Evolutionary conservation across 2,888 invertebrate genomes (phyloP).

Genomic region (Chrysodeixis includens): DNA sequence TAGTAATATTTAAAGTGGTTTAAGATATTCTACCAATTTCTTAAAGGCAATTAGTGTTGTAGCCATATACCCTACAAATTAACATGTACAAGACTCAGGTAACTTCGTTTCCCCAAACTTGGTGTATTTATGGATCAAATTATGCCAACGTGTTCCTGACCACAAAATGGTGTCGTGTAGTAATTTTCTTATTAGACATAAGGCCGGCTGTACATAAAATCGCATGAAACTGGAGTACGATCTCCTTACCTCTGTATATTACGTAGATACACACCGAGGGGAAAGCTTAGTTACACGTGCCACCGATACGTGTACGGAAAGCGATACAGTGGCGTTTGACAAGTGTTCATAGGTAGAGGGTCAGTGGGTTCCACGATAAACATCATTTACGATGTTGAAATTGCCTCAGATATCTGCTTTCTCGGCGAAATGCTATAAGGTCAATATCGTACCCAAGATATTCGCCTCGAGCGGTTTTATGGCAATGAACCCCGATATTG

Average conservation of each 20-base stretch:
- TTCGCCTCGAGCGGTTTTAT: slow-evolving; percentile 80
- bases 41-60: too few species aligned
- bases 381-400: slow-evolving; percentile 78
- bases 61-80: too few species aligned
- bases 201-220: slow-evolving; percentile 5
- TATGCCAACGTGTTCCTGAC: neutral
- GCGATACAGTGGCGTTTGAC: slow-evolving; percentile 58
- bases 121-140: slow-evolving; percentile 6
- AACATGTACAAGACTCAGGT: neutral
- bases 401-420: slow-evolving; percentile 77
- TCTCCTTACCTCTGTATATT: slow-evolving; percentile 20
- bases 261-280: slow-evolving; percentile 30
- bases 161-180: neutral
- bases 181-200: slow-evolving; percentile 9
- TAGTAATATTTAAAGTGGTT: too few species aligned
- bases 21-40: too few species aligned
- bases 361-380: slow-evolving; percentile 75
- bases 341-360: slow-evolving; percentile 62
- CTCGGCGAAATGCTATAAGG: slow-evolving; percentile 75
- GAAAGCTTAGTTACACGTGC: slow-evolving; percentile 52
- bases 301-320: slow-evolving; percentile 51
- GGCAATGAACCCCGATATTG: slow-evolving; percentile 82
- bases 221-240: slow-evolving; percentile 6
- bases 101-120: slow-evolving; percentile 1
- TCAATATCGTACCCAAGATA: slow-evolving; percentile 79